These are phyloP conservation scores for Ophion obscuratus DNA, from an alignment of 2,888 invertebrate species.

Conservation along the genomic window DNA sequence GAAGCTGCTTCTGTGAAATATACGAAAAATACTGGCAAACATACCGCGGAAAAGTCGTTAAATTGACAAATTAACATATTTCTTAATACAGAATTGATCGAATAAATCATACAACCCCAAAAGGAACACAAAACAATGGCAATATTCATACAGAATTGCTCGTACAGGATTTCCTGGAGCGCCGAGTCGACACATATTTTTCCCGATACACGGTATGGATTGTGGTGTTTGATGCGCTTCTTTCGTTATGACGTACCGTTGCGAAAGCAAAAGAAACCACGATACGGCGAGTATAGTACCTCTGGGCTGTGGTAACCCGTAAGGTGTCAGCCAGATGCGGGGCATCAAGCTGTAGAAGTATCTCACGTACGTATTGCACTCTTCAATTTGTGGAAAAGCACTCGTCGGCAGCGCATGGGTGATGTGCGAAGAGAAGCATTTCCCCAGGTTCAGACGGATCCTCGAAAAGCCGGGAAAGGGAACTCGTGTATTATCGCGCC, in stretches of 20 bases:
- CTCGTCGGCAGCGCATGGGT: constrained; percentile 33
- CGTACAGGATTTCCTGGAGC: background rate
- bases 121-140: background rate
- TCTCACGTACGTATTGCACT: constrained; percentile 43
- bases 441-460: background rate
- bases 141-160: constrained; percentile 1
- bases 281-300: background rate
- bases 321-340: constrained; percentile 36
- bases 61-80: no score
- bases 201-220: background rate
- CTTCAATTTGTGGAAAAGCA: constrained; percentile 60
- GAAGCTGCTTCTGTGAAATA: no score
- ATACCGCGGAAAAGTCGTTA: no score
- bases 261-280: constrained; percentile 16
- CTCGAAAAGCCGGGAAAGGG: constrained; percentile 16
- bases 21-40: no score
- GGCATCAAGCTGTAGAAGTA: constrained; percentile 30
- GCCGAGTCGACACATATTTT: constrained; percentile 21
- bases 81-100: no score
- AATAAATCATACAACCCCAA: no score
- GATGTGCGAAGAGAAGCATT: constrained; percentile 19
- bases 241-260: constrained; percentile 6
- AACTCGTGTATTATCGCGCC: constrained; percentile 11
- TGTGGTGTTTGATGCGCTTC: background rate
- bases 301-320: constrained; percentile 1